Evolutionary conservation across 2,113 vertebrate genomes (phyloP).

Genomic region (Serinus canaria): DNA sequence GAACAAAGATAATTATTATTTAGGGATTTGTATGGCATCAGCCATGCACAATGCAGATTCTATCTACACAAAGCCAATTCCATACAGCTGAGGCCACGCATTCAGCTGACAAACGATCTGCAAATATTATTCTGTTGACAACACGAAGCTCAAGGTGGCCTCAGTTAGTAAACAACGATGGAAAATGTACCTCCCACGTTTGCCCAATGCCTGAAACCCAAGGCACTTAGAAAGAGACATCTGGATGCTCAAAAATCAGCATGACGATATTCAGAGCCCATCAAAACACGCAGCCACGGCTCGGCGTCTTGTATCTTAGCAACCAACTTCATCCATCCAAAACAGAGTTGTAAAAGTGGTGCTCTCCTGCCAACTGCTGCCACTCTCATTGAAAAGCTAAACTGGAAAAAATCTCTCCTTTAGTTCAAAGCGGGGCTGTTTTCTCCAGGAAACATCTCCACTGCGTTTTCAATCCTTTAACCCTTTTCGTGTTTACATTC

Average conservation of each 20-base stretch:
- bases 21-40: background rate
- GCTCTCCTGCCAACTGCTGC: conserved; percentile 58
- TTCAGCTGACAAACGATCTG: conserved; percentile 50
- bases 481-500: conserved; percentile 47
- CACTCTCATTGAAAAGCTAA: conserved; percentile 68
- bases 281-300: conserved; percentile 69
- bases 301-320: conserved; percentile 74
- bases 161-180: conserved; percentile 58
- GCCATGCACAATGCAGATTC: background rate
- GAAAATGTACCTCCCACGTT: conserved; percentile 71
- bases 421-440: conserved; percentile 31
- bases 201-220: conserved; percentile 57
- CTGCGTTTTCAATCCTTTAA: conserved; percentile 46
- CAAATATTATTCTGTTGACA: conserved; percentile 64
- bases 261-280: conserved; percentile 66
- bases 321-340: conserved; percentile 71
- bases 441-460: conserved; percentile 12
- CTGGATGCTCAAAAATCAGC: conserved; percentile 64
- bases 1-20: background rate
- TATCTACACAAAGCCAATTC: background rate
- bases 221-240: conserved; percentile 68
- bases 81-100: conserved; percentile 6
- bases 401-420: conserved; percentile 44
- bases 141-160: conserved; percentile 56
- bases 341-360: conserved; percentile 78